Evolutionary conservation across 2,888 invertebrate species (phyloP), one percentile per base, ranked within the genome.

Genomic region (Ceraclea dissimilis): DNA sequence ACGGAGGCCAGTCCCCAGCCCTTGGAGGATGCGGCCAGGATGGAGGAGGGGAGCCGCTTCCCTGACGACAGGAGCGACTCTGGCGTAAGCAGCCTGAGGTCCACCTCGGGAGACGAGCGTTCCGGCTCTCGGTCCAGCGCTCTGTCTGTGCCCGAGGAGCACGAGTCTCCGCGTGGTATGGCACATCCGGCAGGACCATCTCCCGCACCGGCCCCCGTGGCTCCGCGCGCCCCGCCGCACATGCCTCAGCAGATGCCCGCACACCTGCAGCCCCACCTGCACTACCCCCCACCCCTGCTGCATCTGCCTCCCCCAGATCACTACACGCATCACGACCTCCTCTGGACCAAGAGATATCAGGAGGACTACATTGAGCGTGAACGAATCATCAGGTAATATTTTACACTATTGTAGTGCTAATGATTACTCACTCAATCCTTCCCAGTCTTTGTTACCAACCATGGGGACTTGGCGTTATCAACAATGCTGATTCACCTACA

Each of bases 121-220:
- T 85, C 85, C 72, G 87, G 86, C 69, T 86, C 85, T 71, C 81
- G 86, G 62, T 80, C 80, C 71, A 85, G 85, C 73, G 86, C 86
- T 71, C 79, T 87, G 71, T 86, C 86, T 70, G 81, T 81, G 75
- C 82, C 84, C 69, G 86, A 85, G 74, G 85, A 85, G 74, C 82
- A 83, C 65, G 80, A 74, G 65, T 75, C 75, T 71, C 77, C 71
- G 67, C 70, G 74, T 68, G 71, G 71, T 69, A 75, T 73, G 67
- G 63, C 65, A 46, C 67, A 66, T 60, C 71, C 74, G 66, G 75
- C 64, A 19, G 64, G 65, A 31, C 76, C 67, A 73, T 78, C 66
- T 67, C 78, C 71, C 70, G 78, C 67, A 63, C 63, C 63, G 49
- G 64, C 59, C 53, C 63, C 63, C 51, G 65, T 62, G 56, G 63